Base-by-base conservation (phyloP, 2,797 vertebrate genomes). In the Capromys pilorides region DNA sequence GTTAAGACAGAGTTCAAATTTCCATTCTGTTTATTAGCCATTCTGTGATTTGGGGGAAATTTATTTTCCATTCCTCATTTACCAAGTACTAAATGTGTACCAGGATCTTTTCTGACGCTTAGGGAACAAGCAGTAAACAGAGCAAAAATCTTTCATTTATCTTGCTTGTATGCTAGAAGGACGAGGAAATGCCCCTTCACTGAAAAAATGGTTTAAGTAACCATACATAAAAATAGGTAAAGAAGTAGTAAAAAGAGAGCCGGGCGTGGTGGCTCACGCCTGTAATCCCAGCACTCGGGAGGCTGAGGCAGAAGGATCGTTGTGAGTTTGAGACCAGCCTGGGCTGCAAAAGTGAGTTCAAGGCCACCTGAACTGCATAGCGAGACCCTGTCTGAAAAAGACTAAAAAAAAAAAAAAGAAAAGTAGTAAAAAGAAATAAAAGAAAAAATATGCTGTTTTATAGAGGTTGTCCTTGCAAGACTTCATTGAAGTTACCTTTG, bases 371-470 rank as follows among this genome's bases (percentile, higher is more conserved):
- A n/a, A n/a, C n/a, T n/a, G n/a, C n/a, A n/a, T n/a, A n/a, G n/a
- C n/a, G n/a, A n/a, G n/a, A n/a, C n/a, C n/a, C n/a, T n/a, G n/a
- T n/a, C n/a, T n/a, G n/a, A n/a, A n/a, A n/a, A n/a, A n/a, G n/a
- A n/a, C n/a, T n/a, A n/a, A n/a, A n/a, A n/a, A n/a, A n/a, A n/a
- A n/a, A n/a, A n/a, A n/a, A n/a, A n/a, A n/a, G n/a, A n/a, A n/a
- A n/a, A n/a, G n/a, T n/a, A n/a, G n/a, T n/a, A 36, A 78, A 14
- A 61, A 26, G 8, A 91, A 5, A 2, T 77, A 39, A 28, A 41
- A 26, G 28, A 61, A 33, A 92, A 73, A 75, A 9, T 67, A 54
- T 62, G 1, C 62, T 92, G 90, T 80, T 86, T 89, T 95, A 61
- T 39, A 45, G 84, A 59, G 41, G 10, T 88, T 81, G 21, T 91